These are phyloP conservation scores for Rhea americana DNA, from an alignment of 2,113 vertebrate genomes.

Conservation along the genomic window DNA sequence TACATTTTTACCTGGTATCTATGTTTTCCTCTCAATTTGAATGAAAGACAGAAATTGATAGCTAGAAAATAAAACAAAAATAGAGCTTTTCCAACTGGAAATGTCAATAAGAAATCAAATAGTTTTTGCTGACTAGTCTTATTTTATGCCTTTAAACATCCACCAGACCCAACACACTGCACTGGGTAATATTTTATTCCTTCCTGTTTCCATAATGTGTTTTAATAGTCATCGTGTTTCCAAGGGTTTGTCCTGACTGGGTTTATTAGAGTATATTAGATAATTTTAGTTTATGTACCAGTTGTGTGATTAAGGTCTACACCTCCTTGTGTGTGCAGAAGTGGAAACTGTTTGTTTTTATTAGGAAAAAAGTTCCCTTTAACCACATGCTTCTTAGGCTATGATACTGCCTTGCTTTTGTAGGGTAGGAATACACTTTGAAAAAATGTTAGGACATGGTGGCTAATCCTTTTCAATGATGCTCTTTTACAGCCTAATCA, in stretches of 20 bases:
- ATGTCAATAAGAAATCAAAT: background rate
- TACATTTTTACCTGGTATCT: background rate
- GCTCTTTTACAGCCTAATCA: slow-evolving; percentile 67
- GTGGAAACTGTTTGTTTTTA: background rate
- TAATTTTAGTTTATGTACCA: background rate
- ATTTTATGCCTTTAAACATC: background rate
- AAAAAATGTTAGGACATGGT: slow-evolving; percentile 31
- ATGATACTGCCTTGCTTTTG: background rate
- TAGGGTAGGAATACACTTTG: background rate
- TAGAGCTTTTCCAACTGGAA: background rate
- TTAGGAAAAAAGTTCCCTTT: background rate
- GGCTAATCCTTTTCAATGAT: slow-evolving; percentile 54
- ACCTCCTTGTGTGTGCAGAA: background rate
- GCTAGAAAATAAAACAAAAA: background rate
- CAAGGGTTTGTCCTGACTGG: background rate
- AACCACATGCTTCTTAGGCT: background rate
- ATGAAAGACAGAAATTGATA: background rate
- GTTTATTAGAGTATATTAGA: background rate
- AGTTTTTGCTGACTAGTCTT: background rate
- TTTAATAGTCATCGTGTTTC: background rate
- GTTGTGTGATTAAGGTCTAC: background rate
- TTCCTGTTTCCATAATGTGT: background rate
- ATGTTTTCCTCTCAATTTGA: background rate
- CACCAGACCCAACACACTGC: background rate
- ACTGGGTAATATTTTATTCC: background rate